Conservation (phyloP, 2,888 invertebrate genomes). For the Diarsia rubi region DNA sequence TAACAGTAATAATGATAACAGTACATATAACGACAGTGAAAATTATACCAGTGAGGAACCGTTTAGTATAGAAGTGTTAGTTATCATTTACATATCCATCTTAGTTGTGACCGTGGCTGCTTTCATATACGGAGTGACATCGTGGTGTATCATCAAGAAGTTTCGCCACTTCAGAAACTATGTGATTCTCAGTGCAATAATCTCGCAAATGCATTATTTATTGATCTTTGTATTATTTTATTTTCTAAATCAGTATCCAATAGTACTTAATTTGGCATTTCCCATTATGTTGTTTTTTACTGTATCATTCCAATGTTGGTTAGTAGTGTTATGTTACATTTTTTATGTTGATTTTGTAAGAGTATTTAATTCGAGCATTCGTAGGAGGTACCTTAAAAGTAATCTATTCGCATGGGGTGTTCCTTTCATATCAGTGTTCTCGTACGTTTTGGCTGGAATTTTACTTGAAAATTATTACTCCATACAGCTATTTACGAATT, state of each 20-base stretch:
- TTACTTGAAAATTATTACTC: neutral
- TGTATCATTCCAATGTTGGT: slow-evolving; percentile 1
- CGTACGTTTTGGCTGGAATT: neutral
- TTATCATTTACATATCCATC: neutral
- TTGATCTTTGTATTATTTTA: neutral
- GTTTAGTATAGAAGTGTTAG: neutral
- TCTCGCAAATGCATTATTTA: neutral
- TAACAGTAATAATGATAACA: neutral
- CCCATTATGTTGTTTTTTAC: neutral
- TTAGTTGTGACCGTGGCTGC: neutral
- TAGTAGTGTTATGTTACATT: neutral
- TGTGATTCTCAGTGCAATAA: neutral
- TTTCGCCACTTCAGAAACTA: slow-evolving; percentile 3
- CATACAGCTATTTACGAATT: neutral
- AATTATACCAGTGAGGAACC: neutral
- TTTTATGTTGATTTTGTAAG: slow-evolving; percentile 12
- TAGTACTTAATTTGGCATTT: neutral
- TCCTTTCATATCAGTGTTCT: neutral
- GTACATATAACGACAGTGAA: neutral
- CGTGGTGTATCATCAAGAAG: slow-evolving; percentile 9
- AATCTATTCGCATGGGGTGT: slow-evolving; percentile 2
- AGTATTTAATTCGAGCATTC: neutral
- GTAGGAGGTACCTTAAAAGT: neutral
- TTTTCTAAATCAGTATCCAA: neutral
- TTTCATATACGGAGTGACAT: neutral